Conservation (phyloP, 2,888 invertebrate genomes). For the Scelioninae gen. 1 region DNA sequence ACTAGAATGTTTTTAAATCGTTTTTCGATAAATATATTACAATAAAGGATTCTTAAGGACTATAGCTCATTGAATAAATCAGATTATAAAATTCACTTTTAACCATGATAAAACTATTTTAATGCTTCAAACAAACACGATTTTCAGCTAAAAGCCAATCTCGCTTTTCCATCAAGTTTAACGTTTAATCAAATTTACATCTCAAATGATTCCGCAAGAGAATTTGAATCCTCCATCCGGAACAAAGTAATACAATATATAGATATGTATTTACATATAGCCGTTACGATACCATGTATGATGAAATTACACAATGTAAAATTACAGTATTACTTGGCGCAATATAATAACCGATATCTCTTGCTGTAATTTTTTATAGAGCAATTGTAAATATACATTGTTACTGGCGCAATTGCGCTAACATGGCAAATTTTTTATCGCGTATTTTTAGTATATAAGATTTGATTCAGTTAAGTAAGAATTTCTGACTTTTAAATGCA, state of each 20-base stretch:
- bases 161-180: no score
- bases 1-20: no score
- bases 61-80: no score
- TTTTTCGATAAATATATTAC: no score
- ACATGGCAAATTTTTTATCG: constrained; percentile 2
- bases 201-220: neutral
- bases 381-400: constrained; percentile 17
- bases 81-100: no score
- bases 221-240: constrained; percentile 31
- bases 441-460: no score
- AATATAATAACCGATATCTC: constrained; percentile 56
- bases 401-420: constrained; percentile 8
- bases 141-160: no score
- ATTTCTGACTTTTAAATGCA: neutral
- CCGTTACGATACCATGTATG: constrained; percentile 28
- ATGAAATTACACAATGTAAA: constrained; percentile 54
- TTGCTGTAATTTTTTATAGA: constrained; percentile 39
- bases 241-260: constrained; percentile 47
- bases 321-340: constrained; percentile 52
- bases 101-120: no score
- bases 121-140: no score
- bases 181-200: no score
- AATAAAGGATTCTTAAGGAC: no score
- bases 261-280: neutral
- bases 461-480: neutral